Evolutionary conservation across 2,113 vertebrate species (phyloP), one percentile per base, ranked within the genome.

Genomic region (Cebidichthys violaceus): DNA sequence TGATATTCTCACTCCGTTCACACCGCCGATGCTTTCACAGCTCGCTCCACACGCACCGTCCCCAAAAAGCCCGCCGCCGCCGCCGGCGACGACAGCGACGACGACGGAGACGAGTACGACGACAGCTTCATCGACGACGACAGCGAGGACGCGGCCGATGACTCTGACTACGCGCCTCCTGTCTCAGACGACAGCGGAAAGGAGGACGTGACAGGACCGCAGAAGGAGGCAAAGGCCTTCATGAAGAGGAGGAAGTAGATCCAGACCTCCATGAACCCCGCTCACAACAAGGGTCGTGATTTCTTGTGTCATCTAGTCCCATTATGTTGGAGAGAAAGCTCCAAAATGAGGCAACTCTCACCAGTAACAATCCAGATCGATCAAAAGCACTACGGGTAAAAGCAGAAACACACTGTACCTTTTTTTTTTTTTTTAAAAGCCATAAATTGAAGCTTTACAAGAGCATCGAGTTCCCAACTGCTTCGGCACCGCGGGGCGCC

Each of bases 51-150:
- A 13, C 89, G 35, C 0, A 4, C 66, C 4, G 61, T 4, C 15
- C 0, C 60, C 39, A 72, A 6, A 9, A 68, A 39, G 8, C 18
- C 39, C 0, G 55, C n/a, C 1, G 64, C 50, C 0, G 65, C 18
- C 0, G 69, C 64, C 0, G 35, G 9, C 0, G 79, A 91, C 0
- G 86, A 85, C 0, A 81, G 88, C 0, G 90, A 93, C 0, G 86
- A 90, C 0, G 85, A 54, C 1, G 62, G n/a, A n/a, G n/a, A n/a
- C n/a, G n/a, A n/a, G n/a, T n/a, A 92, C 0, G 93, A 92, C 0
- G 88, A 94, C 91, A 90, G 93, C 87, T 95, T 95, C 83, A 95
- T 95, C 10, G 64, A 95, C 0, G 93, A 95, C 17, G 86, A 91
- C 71, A 95, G 93, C 29, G 93, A 93, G 9, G 92, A 90, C 39